Percentiles rank a stretch among this genome's conserved stretches.
phyloP scores from a whole-genome alignment of 1,140 invertebrate genomes.

The Oscheius sp. region DNA sequence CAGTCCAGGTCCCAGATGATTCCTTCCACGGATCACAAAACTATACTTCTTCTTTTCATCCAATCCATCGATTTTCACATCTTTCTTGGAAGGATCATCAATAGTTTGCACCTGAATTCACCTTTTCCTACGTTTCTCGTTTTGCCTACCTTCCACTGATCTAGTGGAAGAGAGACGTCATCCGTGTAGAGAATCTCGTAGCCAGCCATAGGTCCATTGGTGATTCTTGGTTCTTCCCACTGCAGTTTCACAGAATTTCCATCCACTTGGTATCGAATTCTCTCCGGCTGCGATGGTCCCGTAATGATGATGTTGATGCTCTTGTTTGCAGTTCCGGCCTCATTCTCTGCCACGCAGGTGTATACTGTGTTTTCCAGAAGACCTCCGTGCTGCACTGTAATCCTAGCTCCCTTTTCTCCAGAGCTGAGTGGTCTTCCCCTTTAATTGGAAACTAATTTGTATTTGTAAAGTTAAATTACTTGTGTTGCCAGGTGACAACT shows the following conservation, averaged over 20 bases:
- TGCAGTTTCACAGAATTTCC: constrained; percentile 49
- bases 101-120: constrained; percentile 30
- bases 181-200: constrained; percentile 59
- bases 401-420: constrained; percentile 47
- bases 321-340: constrained; percentile 53
- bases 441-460: neutral
- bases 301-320: constrained; percentile 51
- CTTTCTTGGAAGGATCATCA: constrained; percentile 45
- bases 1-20: constrained; percentile 53
- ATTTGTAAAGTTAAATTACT: constrained; percentile 13
- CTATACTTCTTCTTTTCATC: constrained; percentile 54
- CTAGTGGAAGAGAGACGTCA: constrained; percentile 48
- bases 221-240: constrained; percentile 55
- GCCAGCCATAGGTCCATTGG: constrained; percentile 58
- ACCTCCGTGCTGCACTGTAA: constrained; percentile 55
- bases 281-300: constrained; percentile 51
- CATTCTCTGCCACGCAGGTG: constrained; percentile 58
- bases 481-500: constrained; percentile 42
- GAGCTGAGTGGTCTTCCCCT: constrained; percentile 49
- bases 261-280: constrained; percentile 58
- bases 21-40: constrained; percentile 51
- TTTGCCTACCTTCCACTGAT: constrained; percentile 48
- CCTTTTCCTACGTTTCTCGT: neutral
- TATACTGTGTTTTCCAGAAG: constrained; percentile 54
- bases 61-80: constrained; percentile 42